A percentile compares a stretch with the other conserved stretches of the same genome.
Evolutionary conservation across 1,140 invertebrate genomes (phyloP).

Genomic region (Capitella teleta): DNA sequence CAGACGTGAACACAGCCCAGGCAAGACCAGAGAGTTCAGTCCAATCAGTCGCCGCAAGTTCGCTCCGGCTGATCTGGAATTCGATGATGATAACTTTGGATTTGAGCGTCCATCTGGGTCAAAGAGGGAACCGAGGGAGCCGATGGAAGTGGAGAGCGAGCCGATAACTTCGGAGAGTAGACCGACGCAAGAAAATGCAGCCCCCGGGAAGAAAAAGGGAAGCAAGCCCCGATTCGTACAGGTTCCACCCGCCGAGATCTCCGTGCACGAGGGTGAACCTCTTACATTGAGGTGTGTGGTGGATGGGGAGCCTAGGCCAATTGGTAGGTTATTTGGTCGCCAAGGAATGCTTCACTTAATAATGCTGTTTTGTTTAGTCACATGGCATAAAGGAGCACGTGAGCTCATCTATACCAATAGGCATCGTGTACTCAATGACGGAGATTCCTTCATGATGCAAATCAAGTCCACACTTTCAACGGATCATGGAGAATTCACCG

Average conservation of each 20-base stretch:
- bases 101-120: not conserved
- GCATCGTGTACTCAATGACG: conserved; percentile 71
- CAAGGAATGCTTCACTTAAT: not conserved
- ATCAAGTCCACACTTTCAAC: conserved; percentile 5
- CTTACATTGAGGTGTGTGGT: conserved; percentile 28
- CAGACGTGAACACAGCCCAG: too few relatives aligned
- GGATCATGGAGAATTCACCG: conserved; percentile 61
- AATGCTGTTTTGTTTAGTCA: conserved; percentile 25
- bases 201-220: conserved; percentile 12
- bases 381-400: conserved; percentile 87
- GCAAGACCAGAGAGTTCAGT: too few relatives aligned
- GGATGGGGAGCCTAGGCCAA: conserved; percentile 28
- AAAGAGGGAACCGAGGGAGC: not conserved
- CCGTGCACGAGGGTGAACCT: conserved; percentile 28
- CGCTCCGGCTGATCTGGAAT: not conserved
- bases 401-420: conserved; percentile 64
- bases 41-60: not conserved
- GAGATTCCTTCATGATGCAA: conserved; percentile 48
- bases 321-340: conserved; percentile 16
- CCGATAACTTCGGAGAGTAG: too few relatives aligned
- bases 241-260: conserved; percentile 25
- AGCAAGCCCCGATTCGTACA: conserved; percentile 25
- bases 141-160: conserved; percentile 7
- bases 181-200: conserved; percentile 11
- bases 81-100: not conserved